A percentile compares a stretch with the other conserved stretches of the same genome.
Evolutionary conservation across 1,140 invertebrate species (phyloP).

Genomic region (Bombus ignitus): DNA sequence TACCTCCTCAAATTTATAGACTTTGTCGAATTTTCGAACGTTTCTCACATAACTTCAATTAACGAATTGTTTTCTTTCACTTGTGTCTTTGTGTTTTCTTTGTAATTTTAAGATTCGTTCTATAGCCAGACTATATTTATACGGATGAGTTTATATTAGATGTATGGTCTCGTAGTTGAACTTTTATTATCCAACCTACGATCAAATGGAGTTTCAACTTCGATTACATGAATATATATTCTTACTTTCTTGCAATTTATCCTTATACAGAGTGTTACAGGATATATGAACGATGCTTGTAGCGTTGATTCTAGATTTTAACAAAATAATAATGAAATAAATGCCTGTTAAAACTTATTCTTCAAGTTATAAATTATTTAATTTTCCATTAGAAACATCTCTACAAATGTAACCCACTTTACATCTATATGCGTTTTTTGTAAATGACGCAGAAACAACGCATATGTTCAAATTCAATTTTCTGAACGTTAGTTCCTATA

Average conservation of each 20-base stretch:
- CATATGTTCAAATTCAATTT: no score
- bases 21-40: neutral
- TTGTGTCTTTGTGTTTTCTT: neutral
- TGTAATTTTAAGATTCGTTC: neutral
- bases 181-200: neutral
- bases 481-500: no score
- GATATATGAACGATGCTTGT: no score
- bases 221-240: no score
- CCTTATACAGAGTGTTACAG: neutral
- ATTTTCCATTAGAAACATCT: no score
- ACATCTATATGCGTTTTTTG: no score
- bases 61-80: neutral
- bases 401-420: no score
- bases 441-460: no score
- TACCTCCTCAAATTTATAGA: slow-evolving; percentile 7
- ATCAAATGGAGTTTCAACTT: neutral
- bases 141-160: neutral
- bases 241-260: neutral
- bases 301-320: neutral
- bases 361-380: no score
- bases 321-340: neutral
- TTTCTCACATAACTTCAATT: neutral
- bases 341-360: neutral
- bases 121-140: neutral
- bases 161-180: neutral